Evolutionary conservation across 2,113 vertebrate species (phyloP).

Genomic region (Scortum barcoo): DNA sequence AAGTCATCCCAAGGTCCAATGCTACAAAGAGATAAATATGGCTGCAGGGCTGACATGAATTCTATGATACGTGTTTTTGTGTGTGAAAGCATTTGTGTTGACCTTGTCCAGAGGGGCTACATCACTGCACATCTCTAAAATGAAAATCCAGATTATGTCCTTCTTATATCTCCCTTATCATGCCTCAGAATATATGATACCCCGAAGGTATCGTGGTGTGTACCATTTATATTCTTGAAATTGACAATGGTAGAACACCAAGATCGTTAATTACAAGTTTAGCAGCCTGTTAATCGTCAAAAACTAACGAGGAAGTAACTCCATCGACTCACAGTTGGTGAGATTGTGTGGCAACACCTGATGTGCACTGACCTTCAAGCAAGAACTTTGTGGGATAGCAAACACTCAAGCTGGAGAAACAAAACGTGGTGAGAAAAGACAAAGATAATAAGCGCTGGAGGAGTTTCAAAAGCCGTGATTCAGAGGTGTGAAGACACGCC

Average conservation of each 20-base stretch:
- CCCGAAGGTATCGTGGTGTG: background rate
- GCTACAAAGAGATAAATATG: slow-evolving; percentile 51
- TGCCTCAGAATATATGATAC: background rate
- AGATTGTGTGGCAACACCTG: background rate
- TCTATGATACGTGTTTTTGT: slow-evolving; percentile 30
- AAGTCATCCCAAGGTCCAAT: slow-evolving; percentile 85
- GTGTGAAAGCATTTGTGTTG: slow-evolving; percentile 44
- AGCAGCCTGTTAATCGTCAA: slow-evolving; percentile 2
- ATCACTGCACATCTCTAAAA: slow-evolving; percentile 49
- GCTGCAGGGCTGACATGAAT: slow-evolving; percentile 51
- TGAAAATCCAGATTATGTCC: slow-evolving; percentile 33
- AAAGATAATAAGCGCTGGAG: slow-evolving; percentile 48
- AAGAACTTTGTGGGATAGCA: slow-evolving; percentile 26
- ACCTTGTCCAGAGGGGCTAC: slow-evolving; percentile 43
- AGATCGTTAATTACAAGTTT: background rate
- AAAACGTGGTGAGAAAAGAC: slow-evolving; percentile 51
- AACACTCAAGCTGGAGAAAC: slow-evolving; percentile 28
- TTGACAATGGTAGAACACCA: slow-evolving; percentile 13
- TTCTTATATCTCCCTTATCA: slow-evolving; percentile 1
- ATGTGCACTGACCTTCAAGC: slow-evolving; percentile 29
- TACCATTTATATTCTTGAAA: slow-evolving; percentile 15
- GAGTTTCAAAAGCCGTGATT: slow-evolving; percentile 67
- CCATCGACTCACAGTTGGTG: background rate
- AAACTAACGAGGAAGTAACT: slow-evolving; percentile 25
- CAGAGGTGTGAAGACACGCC: slow-evolving; percentile 66